phyloP scores from a whole-genome alignment of 1,140 invertebrate genomes.

The Lepidurus arcticus region DNA sequence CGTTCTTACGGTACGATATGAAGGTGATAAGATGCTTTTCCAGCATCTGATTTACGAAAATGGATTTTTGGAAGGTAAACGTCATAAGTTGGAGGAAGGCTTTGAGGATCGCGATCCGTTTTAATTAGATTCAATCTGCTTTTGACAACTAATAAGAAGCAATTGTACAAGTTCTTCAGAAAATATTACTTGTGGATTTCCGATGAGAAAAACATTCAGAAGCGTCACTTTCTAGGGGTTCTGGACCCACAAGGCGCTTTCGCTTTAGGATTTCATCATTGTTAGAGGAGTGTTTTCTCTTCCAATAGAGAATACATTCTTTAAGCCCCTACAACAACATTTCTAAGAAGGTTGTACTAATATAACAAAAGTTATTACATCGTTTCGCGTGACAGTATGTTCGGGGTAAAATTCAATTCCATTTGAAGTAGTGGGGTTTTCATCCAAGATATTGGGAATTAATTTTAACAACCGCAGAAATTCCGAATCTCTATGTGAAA shows the following conservation, averaged over 20 bases:
- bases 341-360: not conserved
- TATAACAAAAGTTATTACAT: not conserved
- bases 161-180: not conserved
- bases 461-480: not conserved
- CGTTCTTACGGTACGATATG: not conserved
- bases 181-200: constrained; percentile 17
- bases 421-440: not conserved
- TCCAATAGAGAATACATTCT: not conserved
- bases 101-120: not conserved
- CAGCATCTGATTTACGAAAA: constrained; percentile 28
- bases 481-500: not conserved
- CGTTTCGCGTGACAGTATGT: not conserved
- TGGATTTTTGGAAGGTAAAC: constrained; percentile 19
- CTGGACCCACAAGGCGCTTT: not conserved
- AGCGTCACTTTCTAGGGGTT: not conserved
- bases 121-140: not conserved
- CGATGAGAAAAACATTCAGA: not conserved
- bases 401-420: not conserved
- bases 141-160: not conserved
- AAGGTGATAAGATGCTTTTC: not conserved
- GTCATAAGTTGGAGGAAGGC: not conserved
- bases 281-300: not conserved
- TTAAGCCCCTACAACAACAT: not conserved
- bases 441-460: constrained; percentile 4
- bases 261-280: not conserved